Percentiles rank a stretch among this genome's conserved stretches.
Evolutionary conservation across 2,797 vertebrate species (phyloP).

Genomic region (Acrocephalus scirpaceus): DNA sequence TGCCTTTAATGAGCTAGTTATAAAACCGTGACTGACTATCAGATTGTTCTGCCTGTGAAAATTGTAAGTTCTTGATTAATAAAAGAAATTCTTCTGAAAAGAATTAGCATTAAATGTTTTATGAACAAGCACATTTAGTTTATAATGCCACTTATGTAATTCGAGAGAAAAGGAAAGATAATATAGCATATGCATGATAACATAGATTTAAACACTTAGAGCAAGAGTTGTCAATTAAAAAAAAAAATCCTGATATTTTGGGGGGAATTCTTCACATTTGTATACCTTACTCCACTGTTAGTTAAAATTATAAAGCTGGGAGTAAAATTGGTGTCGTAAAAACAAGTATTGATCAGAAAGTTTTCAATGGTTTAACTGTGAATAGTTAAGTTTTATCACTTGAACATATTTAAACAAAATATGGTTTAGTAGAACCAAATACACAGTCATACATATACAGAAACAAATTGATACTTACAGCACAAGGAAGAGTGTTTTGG

Average conservation of each 20-base stretch:
- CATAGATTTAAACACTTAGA: neutral
- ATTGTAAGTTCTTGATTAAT: neutral
- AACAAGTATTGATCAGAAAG: neutral
- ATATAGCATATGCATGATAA: neutral
- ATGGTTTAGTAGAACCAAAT: neutral
- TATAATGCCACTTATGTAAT: neutral
- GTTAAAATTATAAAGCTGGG: neutral
- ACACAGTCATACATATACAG: neutral
- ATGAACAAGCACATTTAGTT: neutral
- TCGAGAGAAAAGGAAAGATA: neutral
- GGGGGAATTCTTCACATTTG: neutral
- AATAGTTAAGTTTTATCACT: neutral
- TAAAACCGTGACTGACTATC: constrained; percentile 7
- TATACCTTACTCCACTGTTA: neutral
- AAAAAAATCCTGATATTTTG: neutral
- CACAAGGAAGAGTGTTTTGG: neutral
- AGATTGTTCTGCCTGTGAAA: constrained; percentile 6
- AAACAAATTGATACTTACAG: neutral
- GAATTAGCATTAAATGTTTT: neutral
- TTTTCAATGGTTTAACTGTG: neutral
- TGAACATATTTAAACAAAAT: neutral
- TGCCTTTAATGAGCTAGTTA: constrained; percentile 6
- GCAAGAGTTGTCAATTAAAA: neutral
- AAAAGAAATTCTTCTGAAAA: neutral
- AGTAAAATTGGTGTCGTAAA: neutral